These are phyloP conservation scores for Lepus oiostolus DNA, from an alignment of 2,797 vertebrate genomes.

Conservation along the genomic window DNA sequence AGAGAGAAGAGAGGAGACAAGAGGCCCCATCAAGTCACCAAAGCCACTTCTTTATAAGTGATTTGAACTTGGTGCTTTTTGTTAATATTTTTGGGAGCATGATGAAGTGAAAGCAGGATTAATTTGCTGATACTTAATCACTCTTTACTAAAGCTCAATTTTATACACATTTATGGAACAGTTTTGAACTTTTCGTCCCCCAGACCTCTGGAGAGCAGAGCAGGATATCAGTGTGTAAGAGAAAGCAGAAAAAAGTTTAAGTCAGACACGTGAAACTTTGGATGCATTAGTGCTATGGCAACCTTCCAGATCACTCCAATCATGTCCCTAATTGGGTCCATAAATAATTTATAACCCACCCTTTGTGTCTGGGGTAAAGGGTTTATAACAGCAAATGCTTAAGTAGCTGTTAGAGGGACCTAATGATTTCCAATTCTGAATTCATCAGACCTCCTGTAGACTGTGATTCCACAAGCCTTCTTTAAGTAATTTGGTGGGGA, in stretches of 20 bases:
- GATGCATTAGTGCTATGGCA: slow-evolving; percentile 80
- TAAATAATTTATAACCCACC: slow-evolving; percentile 82
- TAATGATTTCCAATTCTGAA: slow-evolving; percentile 78
- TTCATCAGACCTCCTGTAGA: slow-evolving; percentile 57
- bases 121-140: neutral
- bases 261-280: slow-evolving; percentile 76
- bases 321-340: slow-evolving; percentile 73
- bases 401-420: slow-evolving; percentile 73
- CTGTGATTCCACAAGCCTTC: slow-evolving; percentile 53
- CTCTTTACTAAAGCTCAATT: slow-evolving; percentile 36
- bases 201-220: slow-evolving; percentile 67
- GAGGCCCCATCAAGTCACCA: neutral
- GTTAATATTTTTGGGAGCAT: neutral
- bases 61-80: neutral
- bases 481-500: slow-evolving; percentile 56
- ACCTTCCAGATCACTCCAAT: slow-evolving; percentile 77
- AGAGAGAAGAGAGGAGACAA: slow-evolving; percentile 16
- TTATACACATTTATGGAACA: slow-evolving; percentile 48
- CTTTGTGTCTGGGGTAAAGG: slow-evolving; percentile 78
- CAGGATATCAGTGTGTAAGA: slow-evolving; percentile 69
- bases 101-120: slow-evolving; percentile 15
- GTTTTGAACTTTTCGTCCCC: neutral
- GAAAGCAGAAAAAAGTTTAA: slow-evolving; percentile 74
- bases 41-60: neutral
- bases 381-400: slow-evolving; percentile 78